Conservation (phyloP, 2,113 vertebrate species). For the Gopherus flavomarginatus region DNA sequence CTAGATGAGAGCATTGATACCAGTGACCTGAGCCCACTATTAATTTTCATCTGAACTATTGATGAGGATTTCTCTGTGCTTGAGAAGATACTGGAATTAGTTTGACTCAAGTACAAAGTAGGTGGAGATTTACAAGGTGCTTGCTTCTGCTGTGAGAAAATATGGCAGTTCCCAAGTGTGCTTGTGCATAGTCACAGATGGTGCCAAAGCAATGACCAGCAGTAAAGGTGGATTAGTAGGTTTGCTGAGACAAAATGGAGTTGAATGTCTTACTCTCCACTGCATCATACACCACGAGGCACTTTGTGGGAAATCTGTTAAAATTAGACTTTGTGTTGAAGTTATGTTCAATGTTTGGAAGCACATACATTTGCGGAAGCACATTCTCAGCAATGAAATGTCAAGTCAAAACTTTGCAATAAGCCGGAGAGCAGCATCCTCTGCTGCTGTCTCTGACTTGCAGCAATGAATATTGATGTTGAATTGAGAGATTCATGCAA, state of each 20-base stretch:
- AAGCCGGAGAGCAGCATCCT: not conserved
- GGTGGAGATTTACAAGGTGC: not conserved
- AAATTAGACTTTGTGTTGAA: slow-evolving; percentile 3
- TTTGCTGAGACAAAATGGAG: slow-evolving; percentile 19
- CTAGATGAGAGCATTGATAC: not conserved
- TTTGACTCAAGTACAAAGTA: not conserved
- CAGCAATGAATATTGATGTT: not conserved
- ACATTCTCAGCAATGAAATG: slow-evolving; percentile 5
- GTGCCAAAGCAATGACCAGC: not conserved
- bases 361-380: not conserved
- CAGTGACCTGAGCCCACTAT: not conserved
- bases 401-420: slow-evolving; percentile 11
- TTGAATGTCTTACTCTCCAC: not conserved
- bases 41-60: not conserved
- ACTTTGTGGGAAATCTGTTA: not conserved
- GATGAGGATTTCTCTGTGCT: not conserved
- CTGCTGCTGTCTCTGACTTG: not conserved
- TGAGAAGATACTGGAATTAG: no score
- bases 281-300: not conserved
- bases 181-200: slow-evolving; percentile 25
- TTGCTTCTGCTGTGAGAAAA: not conserved
- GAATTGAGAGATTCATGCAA: not conserved
- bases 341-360: not conserved
- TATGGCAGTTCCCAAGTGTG: not conserved
- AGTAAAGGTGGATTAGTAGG: slow-evolving; percentile 23